A percentile compares a stretch with the other conserved stretches of the same genome.
Conservation (phyloP, 1,140 invertebrate genomes). For the Helicoverpa zea region DNA sequence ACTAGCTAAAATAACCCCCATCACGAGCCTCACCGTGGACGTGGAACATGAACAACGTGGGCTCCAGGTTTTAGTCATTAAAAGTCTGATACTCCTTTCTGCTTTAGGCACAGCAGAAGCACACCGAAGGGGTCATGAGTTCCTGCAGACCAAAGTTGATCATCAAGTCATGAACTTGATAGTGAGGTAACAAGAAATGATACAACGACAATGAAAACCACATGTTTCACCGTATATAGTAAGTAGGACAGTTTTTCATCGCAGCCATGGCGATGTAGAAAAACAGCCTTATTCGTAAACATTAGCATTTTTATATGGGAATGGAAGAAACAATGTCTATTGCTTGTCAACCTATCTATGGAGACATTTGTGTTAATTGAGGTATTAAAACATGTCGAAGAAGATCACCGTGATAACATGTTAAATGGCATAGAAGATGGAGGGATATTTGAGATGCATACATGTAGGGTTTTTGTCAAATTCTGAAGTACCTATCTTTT, state of each 20-base stretch:
- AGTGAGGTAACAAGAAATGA: neutral
- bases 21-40: too few species aligned
- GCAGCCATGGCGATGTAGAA: neutral
- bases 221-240: neutral
- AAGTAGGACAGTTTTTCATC: slow-evolving; percentile 3
- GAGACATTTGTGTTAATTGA: neutral
- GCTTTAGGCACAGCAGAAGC: too few species aligned
- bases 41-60: too few species aligned
- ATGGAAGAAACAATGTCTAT: slow-evolving; percentile 11
- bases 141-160: neutral
- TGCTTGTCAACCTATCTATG: neutral
- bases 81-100: too few species aligned
- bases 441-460: too few species aligned
- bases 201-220: neutral
- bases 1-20: too few species aligned
- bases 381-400: neutral
- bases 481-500: too few species aligned
- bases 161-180: neutral
- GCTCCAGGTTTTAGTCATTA: too few species aligned
- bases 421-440: too few species aligned
- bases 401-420: too few species aligned
- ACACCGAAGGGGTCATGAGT: too few species aligned
- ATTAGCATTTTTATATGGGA: slow-evolving; percentile 17
- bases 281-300: neutral
- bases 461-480: too few species aligned